A percentile compares a stretch with the other conserved stretches of the same genome.
Conservation (phyloP, 2,888 invertebrate genomes). For the Rotaria socialis region DNA sequence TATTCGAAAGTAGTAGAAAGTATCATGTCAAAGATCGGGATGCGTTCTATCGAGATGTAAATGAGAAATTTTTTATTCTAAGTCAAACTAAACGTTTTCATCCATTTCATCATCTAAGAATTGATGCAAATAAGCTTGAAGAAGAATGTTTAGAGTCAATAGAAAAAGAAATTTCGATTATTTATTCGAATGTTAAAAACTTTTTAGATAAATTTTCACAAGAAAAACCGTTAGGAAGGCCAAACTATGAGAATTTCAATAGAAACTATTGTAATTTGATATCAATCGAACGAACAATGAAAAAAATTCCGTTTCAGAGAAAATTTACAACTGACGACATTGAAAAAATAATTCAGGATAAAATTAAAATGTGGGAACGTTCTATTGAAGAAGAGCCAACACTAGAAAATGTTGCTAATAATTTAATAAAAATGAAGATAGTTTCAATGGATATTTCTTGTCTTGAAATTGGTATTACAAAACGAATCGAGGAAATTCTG, state of each 20-base stretch:
- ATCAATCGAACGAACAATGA: not conserved
- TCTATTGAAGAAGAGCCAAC: not conserved
- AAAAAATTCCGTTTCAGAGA: not conserved
- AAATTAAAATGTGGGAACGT: not conserved
- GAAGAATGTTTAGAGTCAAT: too few species aligned
- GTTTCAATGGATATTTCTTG: not conserved
- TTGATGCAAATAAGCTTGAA: too few species aligned
- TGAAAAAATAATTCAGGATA: not conserved
- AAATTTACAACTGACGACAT: not conserved
- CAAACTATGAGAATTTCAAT: not conserved
- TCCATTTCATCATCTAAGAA: too few species aligned
- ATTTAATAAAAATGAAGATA: not conserved
- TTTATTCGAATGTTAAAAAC: too few species aligned
- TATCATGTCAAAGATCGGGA: too few species aligned
- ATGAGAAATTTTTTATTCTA: too few species aligned
- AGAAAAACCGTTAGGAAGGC: not conserved
- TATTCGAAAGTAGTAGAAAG: too few species aligned
- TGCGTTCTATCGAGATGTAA: too few species aligned
- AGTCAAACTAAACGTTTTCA: too few species aligned
- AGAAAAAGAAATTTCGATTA: too few species aligned
- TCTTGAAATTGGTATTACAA: too few species aligned
- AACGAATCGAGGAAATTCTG: too few species aligned
- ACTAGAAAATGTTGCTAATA: not conserved
- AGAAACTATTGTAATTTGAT: not conserved
- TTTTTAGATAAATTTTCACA: not conserved